Evolutionary conservation across 2,797 vertebrate species (phyloP).

Genomic region (Bucorvus abyssinicus): DNA sequence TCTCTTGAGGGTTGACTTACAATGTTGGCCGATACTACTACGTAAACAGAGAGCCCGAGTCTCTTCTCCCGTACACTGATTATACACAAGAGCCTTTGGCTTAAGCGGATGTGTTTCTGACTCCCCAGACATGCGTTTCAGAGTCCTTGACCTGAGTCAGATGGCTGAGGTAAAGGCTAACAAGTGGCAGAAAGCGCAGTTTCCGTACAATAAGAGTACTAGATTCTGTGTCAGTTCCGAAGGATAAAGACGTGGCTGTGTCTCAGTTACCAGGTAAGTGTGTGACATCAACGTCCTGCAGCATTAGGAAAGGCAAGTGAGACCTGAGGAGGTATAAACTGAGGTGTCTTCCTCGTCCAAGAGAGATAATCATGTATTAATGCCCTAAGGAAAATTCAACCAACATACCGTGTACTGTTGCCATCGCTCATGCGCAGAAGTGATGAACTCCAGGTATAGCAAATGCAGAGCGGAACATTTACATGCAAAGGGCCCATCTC

Average conservation of each 20-base stretch:
- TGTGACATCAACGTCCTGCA: background rate
- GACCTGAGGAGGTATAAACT: background rate
- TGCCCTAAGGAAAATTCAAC: background rate
- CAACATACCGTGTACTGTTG: background rate
- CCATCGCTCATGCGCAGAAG: background rate
- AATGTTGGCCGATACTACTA: background rate
- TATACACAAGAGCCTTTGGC: background rate
- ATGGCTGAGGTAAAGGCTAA: background rate
- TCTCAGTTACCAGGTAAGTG: background rate
- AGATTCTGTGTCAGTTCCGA: background rate
- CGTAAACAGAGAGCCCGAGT: background rate
- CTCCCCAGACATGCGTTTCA: background rate
- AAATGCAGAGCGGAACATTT: background rate
- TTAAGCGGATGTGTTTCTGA: background rate
- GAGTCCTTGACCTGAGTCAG: background rate
- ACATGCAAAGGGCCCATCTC: background rate
- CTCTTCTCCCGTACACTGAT: background rate
- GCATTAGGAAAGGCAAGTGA: background rate
- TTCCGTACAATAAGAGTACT: background rate
- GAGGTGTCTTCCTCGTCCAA: constrained; percentile 19
- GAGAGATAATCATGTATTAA: background rate
- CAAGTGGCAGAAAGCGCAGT: background rate
- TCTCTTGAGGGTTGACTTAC: background rate
- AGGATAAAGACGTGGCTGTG: background rate
- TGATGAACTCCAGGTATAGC: background rate